A percentile compares a stretch with the other conserved stretches of the same genome.
These are phyloP conservation scores for Prionailurus bengalensis DNA, from an alignment of 2,113 vertebrate species.

Conservation along the genomic window DNA sequence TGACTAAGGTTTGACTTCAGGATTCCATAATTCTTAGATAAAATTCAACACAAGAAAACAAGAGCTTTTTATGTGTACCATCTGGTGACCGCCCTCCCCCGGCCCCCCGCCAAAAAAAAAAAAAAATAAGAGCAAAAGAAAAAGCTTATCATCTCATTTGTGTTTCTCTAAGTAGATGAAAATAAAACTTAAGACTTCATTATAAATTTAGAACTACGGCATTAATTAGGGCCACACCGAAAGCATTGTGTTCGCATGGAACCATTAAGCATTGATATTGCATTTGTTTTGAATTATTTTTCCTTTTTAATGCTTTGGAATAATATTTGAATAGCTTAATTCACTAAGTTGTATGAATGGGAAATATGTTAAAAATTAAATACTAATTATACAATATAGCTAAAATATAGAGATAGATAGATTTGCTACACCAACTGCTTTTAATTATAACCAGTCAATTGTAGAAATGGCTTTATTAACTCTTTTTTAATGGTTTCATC, in stretches of 20 bases:
- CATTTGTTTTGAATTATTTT: slow-evolving; percentile 57
- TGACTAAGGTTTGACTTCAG: neutral
- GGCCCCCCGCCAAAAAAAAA: no score
- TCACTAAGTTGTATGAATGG: slow-evolving; percentile 12
- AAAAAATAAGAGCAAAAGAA: neutral
- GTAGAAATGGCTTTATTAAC: neutral
- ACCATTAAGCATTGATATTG: slow-evolving; percentile 18
- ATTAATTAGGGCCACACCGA: slow-evolving; percentile 18
- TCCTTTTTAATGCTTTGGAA: slow-evolving; percentile 49
- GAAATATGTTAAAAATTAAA: slow-evolving; percentile 13
- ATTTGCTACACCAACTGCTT: neutral
- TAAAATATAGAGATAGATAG: neutral
- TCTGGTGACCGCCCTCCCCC: neutral
- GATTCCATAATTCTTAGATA: neutral
- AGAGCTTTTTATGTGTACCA: neutral
- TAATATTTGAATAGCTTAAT: slow-evolving; percentile 62
- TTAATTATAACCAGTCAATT: neutral
- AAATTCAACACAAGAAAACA: neutral
- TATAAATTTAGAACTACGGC: neutral
- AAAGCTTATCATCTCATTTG: neutral
- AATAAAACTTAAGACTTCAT: neutral
- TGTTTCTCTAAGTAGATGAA: neutral
- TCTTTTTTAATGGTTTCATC: slow-evolving; percentile 9
- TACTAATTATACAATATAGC: neutral
- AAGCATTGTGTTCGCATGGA: slow-evolving; percentile 27